phyloP scores from a whole-genome alignment of 2,797 vertebrate species.

The Echeneis naucrates region DNA sequence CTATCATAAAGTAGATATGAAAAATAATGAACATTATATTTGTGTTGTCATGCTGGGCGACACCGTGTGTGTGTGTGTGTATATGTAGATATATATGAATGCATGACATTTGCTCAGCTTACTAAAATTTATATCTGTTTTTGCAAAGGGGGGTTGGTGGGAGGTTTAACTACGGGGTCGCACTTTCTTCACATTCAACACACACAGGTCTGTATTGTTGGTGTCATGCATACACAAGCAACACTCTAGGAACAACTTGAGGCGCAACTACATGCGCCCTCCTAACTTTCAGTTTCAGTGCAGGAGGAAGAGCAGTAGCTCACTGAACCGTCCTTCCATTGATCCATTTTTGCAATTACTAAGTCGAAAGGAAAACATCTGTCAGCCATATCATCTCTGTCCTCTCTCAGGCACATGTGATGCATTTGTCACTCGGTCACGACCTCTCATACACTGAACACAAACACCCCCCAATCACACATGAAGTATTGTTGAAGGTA shows the following conservation, averaged over 20 bases:
- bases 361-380: slow-evolving; percentile 51
- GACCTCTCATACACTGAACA: neutral
- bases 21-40: neutral
- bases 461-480: neutral
- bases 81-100: no score
- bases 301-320: slow-evolving; percentile 47
- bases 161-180: slow-evolving; percentile 25
- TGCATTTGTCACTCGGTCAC: neutral
- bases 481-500: slow-evolving; percentile 13
- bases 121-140: neutral
- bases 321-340: slow-evolving; percentile 57
- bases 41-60: neutral
- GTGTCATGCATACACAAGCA: no score
- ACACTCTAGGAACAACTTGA: neutral
- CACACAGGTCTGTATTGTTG: neutral
- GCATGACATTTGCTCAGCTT: slow-evolving; percentile 1
- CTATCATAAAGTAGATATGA: neutral
- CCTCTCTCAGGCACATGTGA: neutral
- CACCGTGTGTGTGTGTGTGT: no score
- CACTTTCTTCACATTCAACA: neutral
- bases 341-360: slow-evolving; percentile 66
- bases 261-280: neutral
- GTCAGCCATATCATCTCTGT: slow-evolving; percentile 12
- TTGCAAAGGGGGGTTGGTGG: no score
- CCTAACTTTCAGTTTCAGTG: slow-evolving; percentile 56